These are phyloP conservation scores for Dastarcus helophoroides DNA, from an alignment of 2,888 invertebrate genomes.

Conservation along the genomic window DNA sequence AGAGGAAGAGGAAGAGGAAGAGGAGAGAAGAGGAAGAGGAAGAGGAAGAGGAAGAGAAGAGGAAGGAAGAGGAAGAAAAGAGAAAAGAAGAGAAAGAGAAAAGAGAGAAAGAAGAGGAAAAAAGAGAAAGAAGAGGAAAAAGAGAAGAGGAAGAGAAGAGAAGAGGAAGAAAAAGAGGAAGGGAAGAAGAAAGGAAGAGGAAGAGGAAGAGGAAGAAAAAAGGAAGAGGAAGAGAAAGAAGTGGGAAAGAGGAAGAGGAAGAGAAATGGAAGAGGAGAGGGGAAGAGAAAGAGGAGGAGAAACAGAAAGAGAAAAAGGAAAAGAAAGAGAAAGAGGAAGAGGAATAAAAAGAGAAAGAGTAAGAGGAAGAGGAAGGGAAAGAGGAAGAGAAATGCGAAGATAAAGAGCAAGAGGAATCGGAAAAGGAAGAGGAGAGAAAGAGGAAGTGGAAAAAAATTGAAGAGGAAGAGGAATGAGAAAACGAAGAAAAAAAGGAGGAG, in stretches of 20 bases:
- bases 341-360: too few species aligned
- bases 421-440: background rate
- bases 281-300: conserved; percentile 2
- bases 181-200: background rate
- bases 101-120: background rate
- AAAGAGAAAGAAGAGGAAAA: background rate
- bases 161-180: background rate
- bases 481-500: too few species aligned
- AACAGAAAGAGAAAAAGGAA: conserved; percentile 3
- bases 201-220: background rate
- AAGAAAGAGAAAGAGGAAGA: conserved; percentile 3
- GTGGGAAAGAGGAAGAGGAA: background rate
- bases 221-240: background rate
- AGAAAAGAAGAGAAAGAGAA: background rate
- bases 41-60: background rate
- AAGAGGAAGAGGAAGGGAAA: background rate
- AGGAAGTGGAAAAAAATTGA: too few species aligned
- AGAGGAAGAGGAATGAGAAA: too few species aligned
- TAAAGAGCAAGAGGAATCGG: background rate
- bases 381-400: too few species aligned
- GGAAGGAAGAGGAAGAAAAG: background rate
- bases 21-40: background rate
- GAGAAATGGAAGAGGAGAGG: conserved; percentile 1
- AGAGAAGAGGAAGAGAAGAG: background rate
- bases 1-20: conserved; percentile 3